These are phyloP conservation scores for Zaprionus taronus DNA, from an alignment of 1,140 invertebrate species.

Conservation along the genomic window DNA sequence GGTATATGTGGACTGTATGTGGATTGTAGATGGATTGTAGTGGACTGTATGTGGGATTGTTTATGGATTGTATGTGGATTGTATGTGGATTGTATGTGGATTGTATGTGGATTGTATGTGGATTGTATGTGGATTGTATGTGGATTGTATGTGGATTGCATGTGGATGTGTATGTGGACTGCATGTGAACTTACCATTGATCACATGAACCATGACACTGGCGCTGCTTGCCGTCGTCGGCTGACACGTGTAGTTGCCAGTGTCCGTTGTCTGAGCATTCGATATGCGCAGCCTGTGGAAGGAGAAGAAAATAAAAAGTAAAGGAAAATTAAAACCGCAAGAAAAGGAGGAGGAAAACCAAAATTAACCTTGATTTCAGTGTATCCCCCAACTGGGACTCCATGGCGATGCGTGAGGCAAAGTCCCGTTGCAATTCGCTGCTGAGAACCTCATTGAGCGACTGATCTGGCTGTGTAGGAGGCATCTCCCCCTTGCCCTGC, in stretches of 20 bases:
- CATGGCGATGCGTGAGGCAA: constrained; percentile 76
- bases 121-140: not conserved
- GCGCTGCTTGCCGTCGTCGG: constrained; percentile 92
- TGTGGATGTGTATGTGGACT: not conserved
- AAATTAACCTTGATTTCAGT: constrained; percentile 72
- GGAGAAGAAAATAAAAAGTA: constrained; percentile 23
- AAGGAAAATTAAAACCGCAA: not conserved
- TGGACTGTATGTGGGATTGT: not conserved
- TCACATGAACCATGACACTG: constrained; percentile 94
- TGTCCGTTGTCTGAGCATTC: constrained; percentile 90
- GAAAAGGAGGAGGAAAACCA: not conserved
- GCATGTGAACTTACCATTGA: constrained; percentile 89
- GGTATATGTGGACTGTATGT: too few relatives aligned
- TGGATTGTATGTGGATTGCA: not conserved
- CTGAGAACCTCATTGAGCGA: constrained; percentile 61
- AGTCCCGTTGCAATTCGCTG: constrained; percentile 70
- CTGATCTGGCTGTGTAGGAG: constrained; percentile 26
- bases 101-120: not conserved
- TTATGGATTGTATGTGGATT: not conserved
- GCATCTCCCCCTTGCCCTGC: not conserved
- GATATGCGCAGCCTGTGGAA: constrained; percentile 69
- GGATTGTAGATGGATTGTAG: too few relatives aligned
- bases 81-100: not conserved
- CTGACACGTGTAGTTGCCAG: constrained; percentile 94
- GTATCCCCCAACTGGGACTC: constrained; percentile 79